Conservation (phyloP, 2,888 invertebrate species). For the Dynastes hyllus region DNA sequence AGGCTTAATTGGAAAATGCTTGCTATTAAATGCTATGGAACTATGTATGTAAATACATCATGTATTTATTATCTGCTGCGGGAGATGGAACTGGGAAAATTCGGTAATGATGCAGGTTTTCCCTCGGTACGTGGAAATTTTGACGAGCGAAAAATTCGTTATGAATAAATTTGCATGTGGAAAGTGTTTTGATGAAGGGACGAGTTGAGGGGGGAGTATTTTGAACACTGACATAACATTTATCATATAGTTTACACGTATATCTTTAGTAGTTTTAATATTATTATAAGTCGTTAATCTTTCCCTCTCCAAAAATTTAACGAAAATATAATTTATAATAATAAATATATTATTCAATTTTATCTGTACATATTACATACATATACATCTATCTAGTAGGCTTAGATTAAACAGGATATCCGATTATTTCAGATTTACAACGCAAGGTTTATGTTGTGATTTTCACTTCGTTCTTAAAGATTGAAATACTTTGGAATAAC, state of each 20-base stretch:
- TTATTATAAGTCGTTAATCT: conserved; percentile 65
- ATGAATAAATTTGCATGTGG: conserved; percentile 21
- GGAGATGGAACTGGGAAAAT: not conserved
- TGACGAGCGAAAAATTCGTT: conserved; percentile 22
- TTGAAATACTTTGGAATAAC: not conserved
- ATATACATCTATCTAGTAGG: conserved; percentile 25
- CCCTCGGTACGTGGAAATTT: not conserved
- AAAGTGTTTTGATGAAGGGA: not conserved
- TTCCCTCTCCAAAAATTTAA: conserved; percentile 63
- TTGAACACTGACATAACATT: conserved; percentile 29
- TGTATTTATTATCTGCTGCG: not conserved
- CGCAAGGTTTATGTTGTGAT: conserved; percentile 4
- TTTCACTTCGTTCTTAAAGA: conserved; percentile 7
- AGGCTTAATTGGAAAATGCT: conserved; percentile 12
- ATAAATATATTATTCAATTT: conserved; percentile 44
- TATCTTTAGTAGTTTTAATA: conserved; percentile 24
- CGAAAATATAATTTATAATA: conserved; percentile 48
- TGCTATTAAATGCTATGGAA: not conserved
- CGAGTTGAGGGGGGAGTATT: not conserved
- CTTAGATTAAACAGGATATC: conserved; percentile 28
- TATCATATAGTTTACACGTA: conserved; percentile 21
- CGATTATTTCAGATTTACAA: conserved; percentile 7
- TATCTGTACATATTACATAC: conserved; percentile 1
- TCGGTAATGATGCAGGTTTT: not conserved
- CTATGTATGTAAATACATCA: not conserved